Percentiles rank a stretch among this genome's conserved stretches.
Evolutionary conservation across 2,797 vertebrate species (phyloP).

Genomic region (Amblyopsis hoosieri): DNA sequence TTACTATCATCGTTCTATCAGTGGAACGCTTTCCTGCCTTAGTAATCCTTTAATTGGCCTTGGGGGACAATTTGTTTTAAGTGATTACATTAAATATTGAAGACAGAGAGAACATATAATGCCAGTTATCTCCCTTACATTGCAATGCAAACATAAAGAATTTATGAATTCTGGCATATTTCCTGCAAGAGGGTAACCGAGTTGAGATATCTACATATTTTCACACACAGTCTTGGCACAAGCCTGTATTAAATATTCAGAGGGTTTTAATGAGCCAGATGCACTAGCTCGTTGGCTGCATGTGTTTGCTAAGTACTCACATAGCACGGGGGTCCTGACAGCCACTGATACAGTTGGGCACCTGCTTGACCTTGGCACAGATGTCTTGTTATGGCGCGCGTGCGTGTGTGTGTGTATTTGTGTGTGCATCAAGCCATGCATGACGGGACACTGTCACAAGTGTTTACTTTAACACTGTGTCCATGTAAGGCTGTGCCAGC

Average conservation of each 20-base stretch:
- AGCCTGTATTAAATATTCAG: conserved; percentile 70
- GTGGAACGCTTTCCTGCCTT: conserved; percentile 31
- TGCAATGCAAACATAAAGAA: conserved; percentile 71
- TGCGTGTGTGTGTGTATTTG: no score
- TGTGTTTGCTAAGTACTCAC: conserved; percentile 72
- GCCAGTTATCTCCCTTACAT: conserved; percentile 47
- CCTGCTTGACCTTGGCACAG: conserved; percentile 69
- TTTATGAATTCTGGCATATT: conserved; percentile 65
- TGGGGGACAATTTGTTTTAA: conserved; percentile 74
- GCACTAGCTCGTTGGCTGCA: conserved; percentile 56
- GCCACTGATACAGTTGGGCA: conserved; percentile 60
- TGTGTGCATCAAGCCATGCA: conserved; percentile 27
- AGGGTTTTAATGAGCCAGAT: conserved; percentile 72
- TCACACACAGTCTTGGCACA: conserved; percentile 38
- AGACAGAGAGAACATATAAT: conserved; percentile 54
- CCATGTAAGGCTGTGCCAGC: not conserved
- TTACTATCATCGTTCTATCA: conserved; percentile 26
- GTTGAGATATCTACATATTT: conserved; percentile 45
- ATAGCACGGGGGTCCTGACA: conserved; percentile 57
- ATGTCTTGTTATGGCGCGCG: conserved; percentile 33
- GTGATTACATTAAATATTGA: conserved; percentile 78
- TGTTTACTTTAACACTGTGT: not conserved
- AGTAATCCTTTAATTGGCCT: conserved; percentile 66
- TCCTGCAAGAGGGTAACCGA: conserved; percentile 41
- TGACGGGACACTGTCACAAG: conserved; percentile 13